These are phyloP conservation scores for Varanus komodoensis DNA, from an alignment of 2,113 vertebrate species.

Conservation along the genomic window DNA sequence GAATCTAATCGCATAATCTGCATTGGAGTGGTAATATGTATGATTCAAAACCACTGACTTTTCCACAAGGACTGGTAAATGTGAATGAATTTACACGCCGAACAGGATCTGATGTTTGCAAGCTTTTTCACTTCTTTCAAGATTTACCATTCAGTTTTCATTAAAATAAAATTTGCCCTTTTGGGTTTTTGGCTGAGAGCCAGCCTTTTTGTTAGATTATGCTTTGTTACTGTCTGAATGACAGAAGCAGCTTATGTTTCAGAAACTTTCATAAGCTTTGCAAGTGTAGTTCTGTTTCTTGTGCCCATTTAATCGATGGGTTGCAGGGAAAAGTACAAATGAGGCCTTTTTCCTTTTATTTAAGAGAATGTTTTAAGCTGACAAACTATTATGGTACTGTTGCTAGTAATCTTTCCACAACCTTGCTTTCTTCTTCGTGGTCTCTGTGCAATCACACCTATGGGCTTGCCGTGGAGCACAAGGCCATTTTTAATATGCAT, in stretches of 20 bases:
- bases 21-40: neutral
- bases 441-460: too few relatives aligned
- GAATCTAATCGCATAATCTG: fast-evolving
- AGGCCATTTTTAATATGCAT: fast-evolving
- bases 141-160: conserved; percentile 19
- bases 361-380: neutral
- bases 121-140: neutral
- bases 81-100: neutral
- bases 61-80: neutral
- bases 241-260: neutral
- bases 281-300: neutral
- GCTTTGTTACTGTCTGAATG: neutral
- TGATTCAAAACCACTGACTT: neutral
- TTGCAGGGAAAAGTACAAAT: neutral
- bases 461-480: neutral
- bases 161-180: conserved; percentile 2
- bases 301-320: neutral
- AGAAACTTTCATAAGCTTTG: neutral
- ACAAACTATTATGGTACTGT: neutral
- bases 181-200: neutral
- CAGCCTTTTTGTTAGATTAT: neutral
- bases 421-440: neutral
- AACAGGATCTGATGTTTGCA: neutral
- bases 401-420: neutral
- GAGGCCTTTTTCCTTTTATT: neutral